Evolutionary conservation across 1,140 invertebrate species (phyloP), one percentile per base, ranked within the genome.

Genomic region (Doryteuthis pealeii): DNA sequence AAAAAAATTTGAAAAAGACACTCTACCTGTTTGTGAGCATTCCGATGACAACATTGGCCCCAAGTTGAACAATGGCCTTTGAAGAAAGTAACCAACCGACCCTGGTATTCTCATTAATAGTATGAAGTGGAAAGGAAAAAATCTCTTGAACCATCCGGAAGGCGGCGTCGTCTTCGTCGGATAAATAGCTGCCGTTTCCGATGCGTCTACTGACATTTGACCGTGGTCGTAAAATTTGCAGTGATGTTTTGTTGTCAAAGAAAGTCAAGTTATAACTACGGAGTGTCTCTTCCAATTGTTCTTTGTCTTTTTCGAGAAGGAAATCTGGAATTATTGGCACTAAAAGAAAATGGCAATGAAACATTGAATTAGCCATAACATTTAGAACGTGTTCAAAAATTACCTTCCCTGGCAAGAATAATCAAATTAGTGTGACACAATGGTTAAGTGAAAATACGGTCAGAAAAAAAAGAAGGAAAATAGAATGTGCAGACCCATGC

Each of bases 1-100:
- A 18, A 18, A 58, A 58, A 18, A 18, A 15, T 5, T n/a, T 5
- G 54, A 58, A 18, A 58, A 18, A 58, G 15, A 26, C 4, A 58
- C 45, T 49, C 4, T 90, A 98, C 97, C 93, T 96, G 89, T 99
- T 96, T 22, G 96, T 98, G 8, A 98, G 89, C 12, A 95, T 95
- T 76, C 97, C 97, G 30, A 98, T 94, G 87, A 98, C 94, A 14
- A 96, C 96, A 89, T 99, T 99, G 30, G 95, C 93, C 66, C 98
- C 88, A 35, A 98, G 91, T 88, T 99, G 97, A 68, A 99, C 94
- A 84, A 98, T 92, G 49, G 97, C 96, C 87, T 98, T 99, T 72
- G 96, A 98, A 14, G 96, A 96, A 85, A 99, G 96, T 91, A 99
- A 94, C 79, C 98, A 91, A 8, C 97, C 97, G 8, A 81, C 79